phyloP scores from a whole-genome alignment of 2,797 vertebrate species.

The Natrix natrix region DNA sequence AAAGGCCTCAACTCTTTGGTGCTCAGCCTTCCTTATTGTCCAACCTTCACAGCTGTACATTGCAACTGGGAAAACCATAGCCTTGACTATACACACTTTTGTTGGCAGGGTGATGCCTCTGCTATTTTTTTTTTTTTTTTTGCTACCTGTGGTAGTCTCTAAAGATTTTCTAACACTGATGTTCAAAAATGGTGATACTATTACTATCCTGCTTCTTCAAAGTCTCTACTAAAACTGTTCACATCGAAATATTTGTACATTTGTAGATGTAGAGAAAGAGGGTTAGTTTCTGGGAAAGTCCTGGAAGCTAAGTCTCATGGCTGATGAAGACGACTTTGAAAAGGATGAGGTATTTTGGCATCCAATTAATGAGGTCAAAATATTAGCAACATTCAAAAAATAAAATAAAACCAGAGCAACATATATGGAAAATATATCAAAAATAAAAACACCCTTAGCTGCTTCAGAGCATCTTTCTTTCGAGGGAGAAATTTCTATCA shows the following conservation, averaged over 20 bases:
- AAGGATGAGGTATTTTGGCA: not conserved
- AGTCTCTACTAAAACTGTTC: not conserved
- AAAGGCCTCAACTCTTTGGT: too few relatives aligned
- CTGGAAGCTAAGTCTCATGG: not conserved
- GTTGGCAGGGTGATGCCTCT: too few relatives aligned
- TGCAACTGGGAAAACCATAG: too few relatives aligned
- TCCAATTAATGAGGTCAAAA: not conserved
- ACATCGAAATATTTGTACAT: not conserved
- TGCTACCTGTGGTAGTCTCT: not conserved
- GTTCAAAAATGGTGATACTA: not conserved
- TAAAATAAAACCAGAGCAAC: not conserved
- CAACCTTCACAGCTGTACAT: too few relatives aligned
- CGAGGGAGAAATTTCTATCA: not conserved
- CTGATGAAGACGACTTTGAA: not conserved
- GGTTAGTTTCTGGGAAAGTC: not conserved
- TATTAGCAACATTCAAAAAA: not conserved
- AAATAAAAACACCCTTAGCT: not conserved
- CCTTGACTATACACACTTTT: too few relatives aligned
- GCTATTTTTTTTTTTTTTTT: too few relatives aligned
- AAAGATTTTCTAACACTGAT: not conserved
- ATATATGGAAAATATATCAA: not conserved
- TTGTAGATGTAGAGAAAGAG: not conserved
- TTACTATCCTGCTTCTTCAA: not conserved
- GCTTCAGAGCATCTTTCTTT: not conserved
- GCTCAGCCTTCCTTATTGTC: too few relatives aligned